phyloP scores from a whole-genome alignment of 2,888 invertebrate genomes.

The Apotomis turbidana region DNA sequence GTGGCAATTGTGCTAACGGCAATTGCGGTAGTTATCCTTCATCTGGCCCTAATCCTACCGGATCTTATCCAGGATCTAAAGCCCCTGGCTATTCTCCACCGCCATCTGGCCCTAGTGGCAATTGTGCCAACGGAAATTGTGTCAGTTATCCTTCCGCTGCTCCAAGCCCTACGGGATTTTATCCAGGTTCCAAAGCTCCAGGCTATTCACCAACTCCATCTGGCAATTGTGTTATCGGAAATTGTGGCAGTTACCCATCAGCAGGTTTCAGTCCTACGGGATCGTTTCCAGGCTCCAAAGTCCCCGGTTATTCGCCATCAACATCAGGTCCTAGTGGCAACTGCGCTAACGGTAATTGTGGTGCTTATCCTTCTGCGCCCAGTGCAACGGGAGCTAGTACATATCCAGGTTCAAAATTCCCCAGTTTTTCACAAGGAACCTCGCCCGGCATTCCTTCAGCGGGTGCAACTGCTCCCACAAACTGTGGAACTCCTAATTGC shows the following conservation, averaged over 20 bases:
- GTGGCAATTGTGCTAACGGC: constrained; percentile 32
- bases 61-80: constrained; percentile 25
- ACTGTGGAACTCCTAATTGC: constrained; percentile 29
- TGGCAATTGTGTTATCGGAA: constrained; percentile 26
- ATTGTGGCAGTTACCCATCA: constrained; percentile 29
- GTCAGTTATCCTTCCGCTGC: constrained; percentile 29
- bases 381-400: constrained; percentile 6
- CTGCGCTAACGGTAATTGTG: constrained; percentile 42
- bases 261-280: constrained; percentile 9
- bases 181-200: constrained; percentile 27
- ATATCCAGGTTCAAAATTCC: constrained; percentile 27
- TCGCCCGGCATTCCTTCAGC: constrained; percentile 17
- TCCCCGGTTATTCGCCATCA: constrained; percentile 50
- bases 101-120: constrained; percentile 5
- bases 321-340: constrained; percentile 14
- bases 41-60: constrained; percentile 4
- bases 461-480: constrained; percentile 20
- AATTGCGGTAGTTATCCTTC: constrained; percentile 26
- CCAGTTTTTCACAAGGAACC: constrained; percentile 34
- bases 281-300: constrained; percentile 4
- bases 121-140: constrained; percentile 38
- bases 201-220: constrained; percentile 39
- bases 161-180: constrained; percentile 8
- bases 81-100: constrained; percentile 9
- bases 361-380: constrained; percentile 13